Conservation (phyloP, 2,113 vertebrate genomes). For the Mesitornis unicolor region DNA sequence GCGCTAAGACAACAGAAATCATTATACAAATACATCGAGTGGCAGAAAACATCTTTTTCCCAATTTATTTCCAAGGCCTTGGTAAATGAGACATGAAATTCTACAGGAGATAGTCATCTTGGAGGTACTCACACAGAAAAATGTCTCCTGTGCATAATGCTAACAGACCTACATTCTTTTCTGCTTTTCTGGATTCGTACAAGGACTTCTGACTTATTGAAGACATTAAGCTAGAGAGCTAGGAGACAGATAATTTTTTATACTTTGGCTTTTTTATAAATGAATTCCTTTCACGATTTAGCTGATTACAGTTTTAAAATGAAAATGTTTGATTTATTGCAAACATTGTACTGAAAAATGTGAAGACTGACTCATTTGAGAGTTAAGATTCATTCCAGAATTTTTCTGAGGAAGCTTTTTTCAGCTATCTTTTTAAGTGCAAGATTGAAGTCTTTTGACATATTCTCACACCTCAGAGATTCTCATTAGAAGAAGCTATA, state of each 20-base stretch:
- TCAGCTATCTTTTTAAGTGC: conserved; percentile 2
- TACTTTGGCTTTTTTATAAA: neutral
- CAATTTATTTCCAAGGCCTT: neutral
- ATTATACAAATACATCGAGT: neutral
- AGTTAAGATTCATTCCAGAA: conserved; percentile 5
- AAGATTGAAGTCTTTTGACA: neutral
- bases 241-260: conserved; percentile 10
- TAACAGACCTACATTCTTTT: neutral
- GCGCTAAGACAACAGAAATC: neutral
- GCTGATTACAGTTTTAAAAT: conserved; percentile 8
- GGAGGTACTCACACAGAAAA: neutral
- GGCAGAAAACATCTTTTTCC: neutral
- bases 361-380: neutral
- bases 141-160: neutral
- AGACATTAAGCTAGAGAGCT: neutral
- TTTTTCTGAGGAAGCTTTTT: neutral
- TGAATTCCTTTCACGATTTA: neutral
- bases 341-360: neutral
- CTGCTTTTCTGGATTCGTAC: neutral
- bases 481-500: conserved; percentile 29
- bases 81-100: conserved; percentile 3
- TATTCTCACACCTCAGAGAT: neutral
- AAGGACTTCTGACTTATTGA: conserved; percentile 39
- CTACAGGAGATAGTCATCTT: neutral
- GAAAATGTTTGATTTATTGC: conserved; percentile 23